Evolutionary conservation across 2,888 invertebrate species (phyloP).

Genomic region (Crepidodera aurea): DNA sequence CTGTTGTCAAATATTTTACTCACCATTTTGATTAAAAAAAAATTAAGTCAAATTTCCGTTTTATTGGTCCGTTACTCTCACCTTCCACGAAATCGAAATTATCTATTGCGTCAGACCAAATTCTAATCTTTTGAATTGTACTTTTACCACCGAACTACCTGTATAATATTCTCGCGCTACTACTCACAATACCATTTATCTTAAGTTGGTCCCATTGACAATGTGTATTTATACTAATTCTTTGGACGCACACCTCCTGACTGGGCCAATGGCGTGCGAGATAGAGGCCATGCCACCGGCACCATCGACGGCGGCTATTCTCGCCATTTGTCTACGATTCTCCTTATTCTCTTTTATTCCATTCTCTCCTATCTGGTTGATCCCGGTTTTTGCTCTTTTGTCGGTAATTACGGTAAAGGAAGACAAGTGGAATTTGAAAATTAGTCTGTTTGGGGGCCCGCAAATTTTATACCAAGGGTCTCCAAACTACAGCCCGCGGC

Average conservation of each 20-base stretch:
- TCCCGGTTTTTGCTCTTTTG: background rate
- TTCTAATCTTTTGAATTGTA: background rate
- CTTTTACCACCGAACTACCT: conserved; percentile 11
- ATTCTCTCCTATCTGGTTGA: background rate
- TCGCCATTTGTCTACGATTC: background rate
- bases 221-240: conserved; percentile 21
- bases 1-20: too few relatives aligned
- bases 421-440: too few relatives aligned
- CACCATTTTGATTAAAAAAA: background rate
- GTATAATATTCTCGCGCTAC: conserved; percentile 4
- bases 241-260: conserved; percentile 16
- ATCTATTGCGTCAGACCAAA: background rate
- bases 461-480: too few relatives aligned
- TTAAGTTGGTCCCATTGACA: conserved; percentile 22
- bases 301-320: background rate
- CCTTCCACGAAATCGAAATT: background rate
- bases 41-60: background rate
- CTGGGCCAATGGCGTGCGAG: conserved; percentile 5
- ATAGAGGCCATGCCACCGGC: conserved; percentile 2
- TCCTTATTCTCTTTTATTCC: background rate
- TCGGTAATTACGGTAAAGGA: too few relatives aligned
- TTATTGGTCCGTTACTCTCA: background rate
- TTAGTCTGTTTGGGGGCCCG: too few relatives aligned
- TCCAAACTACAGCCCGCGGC: too few relatives aligned
- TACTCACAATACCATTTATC: conserved; percentile 17